A percentile compares a stretch with the other conserved stretches of the same genome.
phyloP scores from a whole-genome alignment of 2,113 vertebrate genomes.

The Pteropus alecto region DNA sequence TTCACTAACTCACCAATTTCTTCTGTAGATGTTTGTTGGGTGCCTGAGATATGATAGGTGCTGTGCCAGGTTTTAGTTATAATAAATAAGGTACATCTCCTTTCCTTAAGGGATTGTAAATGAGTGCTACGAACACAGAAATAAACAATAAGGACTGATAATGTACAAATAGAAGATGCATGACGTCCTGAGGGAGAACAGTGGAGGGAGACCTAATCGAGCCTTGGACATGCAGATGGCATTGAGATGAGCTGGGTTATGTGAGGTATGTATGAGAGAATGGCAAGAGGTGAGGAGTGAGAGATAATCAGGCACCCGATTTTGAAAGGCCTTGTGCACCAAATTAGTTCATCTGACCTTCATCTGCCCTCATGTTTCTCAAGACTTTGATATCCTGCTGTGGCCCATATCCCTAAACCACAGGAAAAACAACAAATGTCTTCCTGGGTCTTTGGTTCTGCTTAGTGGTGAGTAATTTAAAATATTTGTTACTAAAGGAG shows the following conservation, averaged over 20 bases:
- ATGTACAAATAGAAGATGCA: neutral
- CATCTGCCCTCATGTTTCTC: conserved; percentile 8
- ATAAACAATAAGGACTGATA: neutral
- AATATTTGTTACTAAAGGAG: conserved; percentile 29
- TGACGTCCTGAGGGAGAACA: neutral
- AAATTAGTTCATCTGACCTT: neutral
- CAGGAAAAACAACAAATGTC: conserved; percentile 29
- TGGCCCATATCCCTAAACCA: neutral
- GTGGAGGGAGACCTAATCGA: neutral
- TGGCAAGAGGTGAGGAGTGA: neutral
- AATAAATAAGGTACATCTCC: neutral
- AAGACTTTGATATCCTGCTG: neutral
- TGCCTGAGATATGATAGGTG: neutral
- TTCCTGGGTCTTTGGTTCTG: conserved; percentile 19
- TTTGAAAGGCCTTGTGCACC: neutral
- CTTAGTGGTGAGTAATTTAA: conserved; percentile 23
- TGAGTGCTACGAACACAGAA: neutral
- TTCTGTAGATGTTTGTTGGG: neutral
- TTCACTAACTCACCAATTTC: neutral
- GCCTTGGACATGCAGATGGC: neutral
- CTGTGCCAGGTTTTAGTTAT: neutral
- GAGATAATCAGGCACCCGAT: neutral
- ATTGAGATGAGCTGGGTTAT: neutral
- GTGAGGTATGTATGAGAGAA: neutral
- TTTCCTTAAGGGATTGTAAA: neutral